These are phyloP conservation scores for Drosophila asahinai DNA, from an alignment of 1,140 invertebrate genomes.

Conservation along the genomic window DNA sequence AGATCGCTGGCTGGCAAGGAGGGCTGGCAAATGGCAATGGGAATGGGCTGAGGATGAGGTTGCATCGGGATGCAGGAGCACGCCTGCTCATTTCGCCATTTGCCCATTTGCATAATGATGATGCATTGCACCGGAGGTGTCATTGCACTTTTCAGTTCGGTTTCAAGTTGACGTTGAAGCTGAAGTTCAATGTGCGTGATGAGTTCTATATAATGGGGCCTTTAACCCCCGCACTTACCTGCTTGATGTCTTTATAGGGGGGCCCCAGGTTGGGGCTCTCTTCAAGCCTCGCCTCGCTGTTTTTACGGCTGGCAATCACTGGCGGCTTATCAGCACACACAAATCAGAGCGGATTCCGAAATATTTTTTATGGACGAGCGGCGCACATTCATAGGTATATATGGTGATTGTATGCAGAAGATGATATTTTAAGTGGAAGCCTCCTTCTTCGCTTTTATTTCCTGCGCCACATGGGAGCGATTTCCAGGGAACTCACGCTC, in stretches of 20 bases:
- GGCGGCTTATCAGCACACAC: conserved; percentile 57
- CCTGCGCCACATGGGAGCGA: conserved; percentile 77
- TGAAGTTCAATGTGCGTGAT: conserved; percentile 56
- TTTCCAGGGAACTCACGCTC: conserved; percentile 59
- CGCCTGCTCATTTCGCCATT: conserved; percentile 26
- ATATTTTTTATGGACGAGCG: conserved; percentile 20
- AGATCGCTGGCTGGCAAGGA: conserved; percentile 33
- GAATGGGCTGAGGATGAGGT: background rate
- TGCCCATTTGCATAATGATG: conserved; percentile 71
- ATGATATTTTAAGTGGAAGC: conserved; percentile 59
- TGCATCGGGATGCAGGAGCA: conserved; percentile 60
- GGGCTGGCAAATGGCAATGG: background rate
- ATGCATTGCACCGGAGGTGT: conserved; percentile 29
- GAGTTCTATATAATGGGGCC: conserved; percentile 18
- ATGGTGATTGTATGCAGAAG: conserved; percentile 57
- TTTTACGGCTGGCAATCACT: conserved; percentile 53
- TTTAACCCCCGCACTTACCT: conserved; percentile 49
- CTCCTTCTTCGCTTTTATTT: conserved; percentile 42
- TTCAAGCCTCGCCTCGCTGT: conserved; percentile 6
- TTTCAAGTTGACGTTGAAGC: conserved; percentile 6
- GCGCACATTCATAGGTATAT: conserved; percentile 31
- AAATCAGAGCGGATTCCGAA: conserved; percentile 59
- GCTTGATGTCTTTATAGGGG: conserved; percentile 37
- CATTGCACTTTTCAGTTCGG: conserved; percentile 52
- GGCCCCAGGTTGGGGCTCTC: background rate